phyloP scores from a whole-genome alignment of 2,113 vertebrate genomes.

The Mobula hypostoma region DNA sequence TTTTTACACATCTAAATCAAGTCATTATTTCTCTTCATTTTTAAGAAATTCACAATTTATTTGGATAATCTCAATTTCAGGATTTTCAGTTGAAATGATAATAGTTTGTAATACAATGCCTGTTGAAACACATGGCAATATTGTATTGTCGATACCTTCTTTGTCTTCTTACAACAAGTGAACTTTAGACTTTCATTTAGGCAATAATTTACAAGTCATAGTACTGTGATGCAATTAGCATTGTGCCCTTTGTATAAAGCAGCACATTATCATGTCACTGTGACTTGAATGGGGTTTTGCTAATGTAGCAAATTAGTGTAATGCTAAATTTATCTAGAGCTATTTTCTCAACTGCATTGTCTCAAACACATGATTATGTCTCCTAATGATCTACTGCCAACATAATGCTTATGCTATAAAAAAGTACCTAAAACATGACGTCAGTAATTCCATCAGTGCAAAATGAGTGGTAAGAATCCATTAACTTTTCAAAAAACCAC shows the following conservation, averaged over 20 bases:
- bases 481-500: constrained; percentile 23
- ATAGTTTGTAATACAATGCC: neutral
- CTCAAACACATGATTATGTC: constrained; percentile 32
- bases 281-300: constrained; percentile 12
- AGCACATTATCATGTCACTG: neutral
- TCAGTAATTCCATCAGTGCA: constrained; percentile 18
- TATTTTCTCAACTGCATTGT: constrained; percentile 36
- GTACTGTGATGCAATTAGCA: constrained; percentile 27
- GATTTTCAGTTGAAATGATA: neutral
- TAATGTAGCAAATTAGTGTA: constrained; percentile 19
- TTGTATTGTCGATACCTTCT: neutral
- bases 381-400: constrained; percentile 1
- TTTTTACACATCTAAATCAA: neutral
- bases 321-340: constrained; percentile 21
- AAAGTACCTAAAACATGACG: neutral
- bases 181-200: constrained; percentile 30
- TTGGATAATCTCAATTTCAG: neutral
- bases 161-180: neutral
- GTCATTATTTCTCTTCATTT: neutral
- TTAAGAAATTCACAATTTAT: neutral
- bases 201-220: neutral
- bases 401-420: constrained; percentile 24
- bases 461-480: constrained; percentile 1
- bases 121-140: neutral
- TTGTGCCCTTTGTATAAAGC: neutral